Conservation (phyloP, 2,888 invertebrate genomes). For the Diarsia rubi region DNA sequence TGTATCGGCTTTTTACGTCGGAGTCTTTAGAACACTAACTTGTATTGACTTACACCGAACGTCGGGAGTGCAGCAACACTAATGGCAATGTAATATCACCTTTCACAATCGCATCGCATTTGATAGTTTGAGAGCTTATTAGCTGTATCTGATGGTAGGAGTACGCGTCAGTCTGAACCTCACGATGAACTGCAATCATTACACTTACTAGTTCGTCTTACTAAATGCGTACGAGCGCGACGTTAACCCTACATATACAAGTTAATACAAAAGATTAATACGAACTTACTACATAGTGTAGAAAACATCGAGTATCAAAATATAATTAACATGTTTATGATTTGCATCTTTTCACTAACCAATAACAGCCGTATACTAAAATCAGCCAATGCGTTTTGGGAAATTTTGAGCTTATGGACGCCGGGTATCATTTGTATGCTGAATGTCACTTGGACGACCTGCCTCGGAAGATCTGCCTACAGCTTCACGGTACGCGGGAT, state of each 20-base stretch:
- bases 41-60: slow-evolving; percentile 55
- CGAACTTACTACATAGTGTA: slow-evolving; percentile 86
- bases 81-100: slow-evolving; percentile 74
- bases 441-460: slow-evolving; percentile 74
- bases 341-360: slow-evolving; percentile 90
- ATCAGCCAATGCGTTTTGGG: slow-evolving; percentile 88
- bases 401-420: slow-evolving; percentile 86
- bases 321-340: slow-evolving; percentile 89
- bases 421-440: slow-evolving; percentile 78
- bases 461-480: slow-evolving; percentile 43
- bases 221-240: slow-evolving; percentile 82
- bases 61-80: slow-evolving; percentile 59
- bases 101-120: slow-evolving; percentile 79
- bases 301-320: slow-evolving; percentile 91
- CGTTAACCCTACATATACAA: slow-evolving; percentile 82
- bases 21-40: slow-evolving; percentile 52
- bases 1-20: slow-evolving; percentile 66
- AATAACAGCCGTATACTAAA: slow-evolving; percentile 90
- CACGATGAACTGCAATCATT: slow-evolving; percentile 49
- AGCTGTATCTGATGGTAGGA: slow-evolving; percentile 49
- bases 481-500: slow-evolving; percentile 41
- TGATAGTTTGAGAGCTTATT: slow-evolving; percentile 71
- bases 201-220: slow-evolving; percentile 71
- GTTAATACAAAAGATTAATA: slow-evolving; percentile 83
- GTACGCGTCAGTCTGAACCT: slow-evolving; percentile 48